A percentile compares a stretch with the other conserved stretches of the same genome.
phyloP scores from a whole-genome alignment of 2,888 invertebrate species.

The Dryomyza anilis region DNA sequence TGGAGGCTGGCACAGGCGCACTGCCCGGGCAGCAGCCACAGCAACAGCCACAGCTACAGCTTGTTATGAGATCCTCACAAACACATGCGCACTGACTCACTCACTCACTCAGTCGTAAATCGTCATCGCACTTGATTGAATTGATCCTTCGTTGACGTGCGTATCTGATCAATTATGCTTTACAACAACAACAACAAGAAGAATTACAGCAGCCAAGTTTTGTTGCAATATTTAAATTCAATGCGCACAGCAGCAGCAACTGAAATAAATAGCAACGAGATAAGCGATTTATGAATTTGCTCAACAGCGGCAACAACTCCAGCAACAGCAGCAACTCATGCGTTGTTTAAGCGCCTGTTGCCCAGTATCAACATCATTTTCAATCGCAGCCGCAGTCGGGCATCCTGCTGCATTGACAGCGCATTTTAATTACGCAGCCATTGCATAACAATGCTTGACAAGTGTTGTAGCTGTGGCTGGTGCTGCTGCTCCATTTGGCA shows the following conservation, averaged over 20 bases:
- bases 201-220: neutral
- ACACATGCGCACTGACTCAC: neutral
- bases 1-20: constrained; percentile 38
- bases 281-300: neutral
- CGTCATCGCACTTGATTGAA: constrained; percentile 17
- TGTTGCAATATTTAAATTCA: no score
- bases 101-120: neutral
- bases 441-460: no score
- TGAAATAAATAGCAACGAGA: neutral
- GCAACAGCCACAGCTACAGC: neutral
- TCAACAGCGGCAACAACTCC: neutral
- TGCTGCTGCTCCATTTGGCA: no score
- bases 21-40: neutral
- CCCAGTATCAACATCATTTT: neutral
- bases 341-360: no score
- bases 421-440: no score
- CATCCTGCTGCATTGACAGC: no score
- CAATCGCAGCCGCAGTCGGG: neutral
- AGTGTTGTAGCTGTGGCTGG: no score
- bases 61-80: neutral
- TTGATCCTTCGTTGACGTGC: constrained; percentile 32
- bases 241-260: no score
- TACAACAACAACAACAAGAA: constrained; percentile 6
- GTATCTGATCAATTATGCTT: constrained; percentile 48
- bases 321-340: neutral